Evolutionary conservation across 35 echinoderm and acorn worm species (phyloP).

Genomic region (Ptychodera flava): DNA sequence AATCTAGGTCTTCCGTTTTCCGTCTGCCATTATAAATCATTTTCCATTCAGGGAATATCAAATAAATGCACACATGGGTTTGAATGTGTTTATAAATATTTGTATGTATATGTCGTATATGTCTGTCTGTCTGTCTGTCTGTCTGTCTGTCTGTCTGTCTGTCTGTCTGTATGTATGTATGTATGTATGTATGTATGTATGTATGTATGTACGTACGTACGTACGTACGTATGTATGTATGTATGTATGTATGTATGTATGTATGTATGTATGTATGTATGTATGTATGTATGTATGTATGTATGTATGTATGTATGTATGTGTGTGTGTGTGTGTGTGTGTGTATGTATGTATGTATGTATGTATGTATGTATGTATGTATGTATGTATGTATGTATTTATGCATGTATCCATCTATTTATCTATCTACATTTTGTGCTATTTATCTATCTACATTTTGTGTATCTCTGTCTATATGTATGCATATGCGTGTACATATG

Average conservation of each 20-base stretch:
- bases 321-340: neutral
- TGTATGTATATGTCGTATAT: neutral
- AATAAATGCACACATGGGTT: too few species aligned
- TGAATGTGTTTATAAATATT: too few species aligned
- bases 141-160: neutral
- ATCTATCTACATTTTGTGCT: too few species aligned
- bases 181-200: neutral
- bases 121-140: neutral
- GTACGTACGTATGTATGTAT: neutral
- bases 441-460: too few species aligned
- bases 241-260: neutral
- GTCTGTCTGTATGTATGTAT: neutral
- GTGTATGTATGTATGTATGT: conserved; percentile 1
- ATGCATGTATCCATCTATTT: neutral
- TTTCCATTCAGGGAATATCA: too few species aligned
- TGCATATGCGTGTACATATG: too few species aligned
- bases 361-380: conserved; percentile 2
- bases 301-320: neutral
- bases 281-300: neutral
- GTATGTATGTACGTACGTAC: neutral
- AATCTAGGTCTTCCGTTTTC: too few species aligned
- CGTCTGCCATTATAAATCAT: too few species aligned
- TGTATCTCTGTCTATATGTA: too few species aligned
- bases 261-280: neutral
- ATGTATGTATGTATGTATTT: neutral